These are phyloP conservation scores for Kuschelorhynchus macadamiae DNA, from an alignment of 2,888 invertebrate species.

Conservation along the genomic window DNA sequence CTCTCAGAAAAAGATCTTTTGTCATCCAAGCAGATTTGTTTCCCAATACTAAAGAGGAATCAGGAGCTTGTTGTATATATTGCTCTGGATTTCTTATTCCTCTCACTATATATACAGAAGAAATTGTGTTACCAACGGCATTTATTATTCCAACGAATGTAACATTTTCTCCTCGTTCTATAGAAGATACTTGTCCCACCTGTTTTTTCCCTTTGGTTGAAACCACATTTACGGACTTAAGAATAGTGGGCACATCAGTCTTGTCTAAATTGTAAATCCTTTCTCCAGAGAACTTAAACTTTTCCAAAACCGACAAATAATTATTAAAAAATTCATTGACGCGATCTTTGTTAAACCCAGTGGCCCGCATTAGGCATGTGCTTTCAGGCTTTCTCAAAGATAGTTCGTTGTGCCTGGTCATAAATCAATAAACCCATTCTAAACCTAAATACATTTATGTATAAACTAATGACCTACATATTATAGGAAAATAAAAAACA, in stretches of 20 bases:
- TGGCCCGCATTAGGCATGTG: conserved; percentile 51
- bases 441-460: too few relatives aligned
- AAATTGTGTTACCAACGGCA: conserved; percentile 9
- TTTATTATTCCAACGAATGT: conserved; percentile 11
- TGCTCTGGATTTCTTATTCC: conserved; percentile 12
- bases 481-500: too few relatives aligned
- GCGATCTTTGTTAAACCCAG: conserved; percentile 3
- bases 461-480: too few relatives aligned
- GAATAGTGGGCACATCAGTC: too few relatives aligned
- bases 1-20: conserved; percentile 5
- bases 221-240: too few relatives aligned
- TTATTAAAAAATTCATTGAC: background rate
- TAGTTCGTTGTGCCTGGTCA: conserved; percentile 20
- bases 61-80: conserved; percentile 9
- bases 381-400: conserved; percentile 55
- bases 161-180: background rate
- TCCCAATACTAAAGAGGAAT: conserved; percentile 3
- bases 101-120: conserved; percentile 17
- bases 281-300: background rate
- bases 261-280: too few relatives aligned
- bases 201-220: background rate
- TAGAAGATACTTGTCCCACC: background rate
- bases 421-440: conserved; percentile 10
- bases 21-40: conserved; percentile 29
- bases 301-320: background rate